phyloP scores from a whole-genome alignment of 2,888 invertebrate genomes.

The Acanthococcus lagerstroemiae region DNA sequence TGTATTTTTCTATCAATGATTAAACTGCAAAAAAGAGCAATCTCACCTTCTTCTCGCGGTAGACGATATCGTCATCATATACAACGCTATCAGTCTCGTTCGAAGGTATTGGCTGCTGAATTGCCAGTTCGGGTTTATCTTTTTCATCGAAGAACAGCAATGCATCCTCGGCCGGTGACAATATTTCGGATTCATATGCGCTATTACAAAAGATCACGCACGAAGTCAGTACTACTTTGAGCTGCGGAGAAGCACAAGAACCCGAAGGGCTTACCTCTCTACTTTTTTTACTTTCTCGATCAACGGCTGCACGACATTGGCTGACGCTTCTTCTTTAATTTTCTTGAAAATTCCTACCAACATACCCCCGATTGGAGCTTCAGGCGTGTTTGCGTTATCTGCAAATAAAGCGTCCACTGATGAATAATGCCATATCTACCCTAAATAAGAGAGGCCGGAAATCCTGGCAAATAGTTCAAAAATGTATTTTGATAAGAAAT shows the following conservation, averaged over 20 bases:
- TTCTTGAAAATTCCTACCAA: slow-evolving; percentile 8
- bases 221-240: too few relatives aligned
- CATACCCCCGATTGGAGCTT: slow-evolving; percentile 10
- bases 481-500: neutral
- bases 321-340: slow-evolving; percentile 12
- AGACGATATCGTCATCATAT: neutral
- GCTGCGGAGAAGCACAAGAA: too few relatives aligned
- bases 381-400: neutral
- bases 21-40: too few relatives aligned
- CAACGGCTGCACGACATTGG: slow-evolving; percentile 7
- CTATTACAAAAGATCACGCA: neutral
- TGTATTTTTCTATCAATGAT: too few relatives aligned
- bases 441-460: too few relatives aligned
- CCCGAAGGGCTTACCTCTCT: neutral
- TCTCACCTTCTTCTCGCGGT: neutral
- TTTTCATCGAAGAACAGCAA: neutral
- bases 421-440: neutral
- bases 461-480: neutral
- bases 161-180: slow-evolving; percentile 15
- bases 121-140: too few relatives aligned
- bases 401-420: neutral
- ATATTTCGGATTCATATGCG: neutral
- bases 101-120: too few relatives aligned
- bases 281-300: neutral
- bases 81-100: too few relatives aligned